phyloP scores from a whole-genome alignment of 2,797 vertebrate genomes.

The Characodon lateralis region DNA sequence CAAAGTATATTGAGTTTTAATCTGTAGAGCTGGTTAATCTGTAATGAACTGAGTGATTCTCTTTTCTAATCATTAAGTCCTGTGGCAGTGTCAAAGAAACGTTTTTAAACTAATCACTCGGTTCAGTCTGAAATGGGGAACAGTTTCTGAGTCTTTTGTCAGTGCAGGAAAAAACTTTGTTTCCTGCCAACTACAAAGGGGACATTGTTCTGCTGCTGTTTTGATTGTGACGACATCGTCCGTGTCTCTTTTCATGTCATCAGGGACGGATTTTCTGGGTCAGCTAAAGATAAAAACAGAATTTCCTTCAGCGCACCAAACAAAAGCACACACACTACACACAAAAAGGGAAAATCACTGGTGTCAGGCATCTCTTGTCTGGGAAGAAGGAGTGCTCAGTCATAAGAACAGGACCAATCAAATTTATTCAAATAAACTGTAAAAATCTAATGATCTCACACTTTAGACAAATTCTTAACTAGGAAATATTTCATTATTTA shows the following conservation, averaged over 20 bases:
- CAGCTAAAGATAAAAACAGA: slow-evolving; percentile 17
- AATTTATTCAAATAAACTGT: not conserved
- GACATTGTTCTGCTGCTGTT: slow-evolving; percentile 56
- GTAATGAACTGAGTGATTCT: not conserved
- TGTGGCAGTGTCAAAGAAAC: slow-evolving; percentile 5
- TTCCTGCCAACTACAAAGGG: slow-evolving; percentile 49
- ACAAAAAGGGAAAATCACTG: not conserved
- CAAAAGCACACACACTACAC: not conserved
- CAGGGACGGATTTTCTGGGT: slow-evolving; percentile 27
- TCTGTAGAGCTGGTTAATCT: not conserved
- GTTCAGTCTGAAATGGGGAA: slow-evolving; percentile 2
- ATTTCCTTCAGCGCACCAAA: not conserved
- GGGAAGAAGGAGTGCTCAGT: not conserved
- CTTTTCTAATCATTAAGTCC: not conserved
- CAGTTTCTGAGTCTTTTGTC: slow-evolving; percentile 26
- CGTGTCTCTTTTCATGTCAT: slow-evolving; percentile 35
- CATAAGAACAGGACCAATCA: not conserved
- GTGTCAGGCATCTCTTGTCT: slow-evolving; percentile 7
- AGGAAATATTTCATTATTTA: not conserved
- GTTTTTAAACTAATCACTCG: slow-evolving; percentile 7
- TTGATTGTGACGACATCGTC: slow-evolving; percentile 47
- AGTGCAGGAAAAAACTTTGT: slow-evolving; percentile 32
- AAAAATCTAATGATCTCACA: not conserved
- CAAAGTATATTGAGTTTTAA: not conserved
- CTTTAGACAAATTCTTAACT: not conserved